Percentiles rank a stretch among this genome's conserved stretches.
phyloP scores from a whole-genome alignment of 2,113 vertebrate genomes.

The Engraulis encrasicolus region DNA sequence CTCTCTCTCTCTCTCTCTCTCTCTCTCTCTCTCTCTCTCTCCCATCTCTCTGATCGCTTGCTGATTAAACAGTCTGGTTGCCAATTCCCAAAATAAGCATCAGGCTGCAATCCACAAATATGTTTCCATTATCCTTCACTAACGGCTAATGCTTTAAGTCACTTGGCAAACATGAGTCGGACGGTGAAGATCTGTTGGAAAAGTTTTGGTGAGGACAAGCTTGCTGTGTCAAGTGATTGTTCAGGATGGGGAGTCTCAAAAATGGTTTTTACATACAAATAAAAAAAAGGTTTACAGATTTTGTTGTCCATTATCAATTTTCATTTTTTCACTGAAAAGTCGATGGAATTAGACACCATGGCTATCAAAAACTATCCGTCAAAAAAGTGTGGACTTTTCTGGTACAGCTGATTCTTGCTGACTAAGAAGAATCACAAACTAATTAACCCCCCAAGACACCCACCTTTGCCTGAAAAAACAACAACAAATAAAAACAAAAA shows the following conservation, averaged over 20 bases:
- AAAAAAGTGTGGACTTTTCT: no score
- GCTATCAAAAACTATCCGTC: background rate
- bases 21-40: no score
- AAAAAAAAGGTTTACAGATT: background rate
- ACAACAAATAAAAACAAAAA: background rate
- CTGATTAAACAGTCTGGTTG: background rate
- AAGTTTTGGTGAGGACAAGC: background rate
- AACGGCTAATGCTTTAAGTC: background rate
- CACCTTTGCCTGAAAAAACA: background rate
- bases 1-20: no score
- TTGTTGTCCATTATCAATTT: background rate
- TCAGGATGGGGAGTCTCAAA: constrained; percentile 3
- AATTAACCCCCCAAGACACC: background rate
- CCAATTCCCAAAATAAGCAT: background rate
- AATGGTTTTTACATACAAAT: no score
- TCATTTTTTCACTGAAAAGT: no score
- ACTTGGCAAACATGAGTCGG: background rate
- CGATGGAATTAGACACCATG: background rate
- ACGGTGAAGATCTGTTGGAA: background rate
- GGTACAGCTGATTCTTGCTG: background rate
- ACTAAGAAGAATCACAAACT: background rate
- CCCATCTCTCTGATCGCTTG: background rate
- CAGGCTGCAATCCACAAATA: background rate
- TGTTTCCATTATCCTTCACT: background rate
- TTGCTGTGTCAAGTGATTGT: background rate